Evolutionary conservation across 2,888 invertebrate species (phyloP).

Genomic region (Pandemis corylana): DNA sequence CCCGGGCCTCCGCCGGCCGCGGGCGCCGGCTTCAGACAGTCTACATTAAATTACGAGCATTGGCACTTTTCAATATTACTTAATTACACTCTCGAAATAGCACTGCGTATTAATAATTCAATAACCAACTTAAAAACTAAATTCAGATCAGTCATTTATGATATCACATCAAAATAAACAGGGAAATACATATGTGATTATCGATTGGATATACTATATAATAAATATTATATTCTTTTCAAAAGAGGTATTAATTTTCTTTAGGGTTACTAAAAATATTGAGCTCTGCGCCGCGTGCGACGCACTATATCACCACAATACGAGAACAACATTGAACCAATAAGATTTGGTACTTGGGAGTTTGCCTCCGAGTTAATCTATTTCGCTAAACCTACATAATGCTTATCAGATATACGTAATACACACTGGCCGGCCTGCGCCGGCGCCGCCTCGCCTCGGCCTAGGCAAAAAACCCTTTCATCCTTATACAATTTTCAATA

Average conservation of each 20-base stretch:
- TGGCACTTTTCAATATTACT: slow-evolving; percentile 85
- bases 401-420: slow-evolving; percentile 83
- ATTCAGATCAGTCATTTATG: slow-evolving; percentile 87
- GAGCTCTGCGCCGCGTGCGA: slow-evolving; percentile 81
- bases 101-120: slow-evolving; percentile 84
- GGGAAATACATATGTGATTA: slow-evolving; percentile 84
- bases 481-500: slow-evolving; percentile 83
- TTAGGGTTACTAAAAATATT: slow-evolving; percentile 85
- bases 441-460: slow-evolving; percentile 49
- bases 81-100: slow-evolving; percentile 84
- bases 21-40: slow-evolving; percentile 79
- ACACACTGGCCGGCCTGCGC: slow-evolving; percentile 54
- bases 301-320: slow-evolving; percentile 83
- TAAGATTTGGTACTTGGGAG: slow-evolving; percentile 83
- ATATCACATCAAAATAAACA: slow-evolving; percentile 87
- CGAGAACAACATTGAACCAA: slow-evolving; percentile 84
- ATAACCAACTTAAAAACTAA: slow-evolving; percentile 86
- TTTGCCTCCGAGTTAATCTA: slow-evolving; percentile 79
- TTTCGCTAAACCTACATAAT: slow-evolving; percentile 86
- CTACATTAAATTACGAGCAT: slow-evolving; percentile 85
- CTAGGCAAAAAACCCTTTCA: slow-evolving; percentile 75
- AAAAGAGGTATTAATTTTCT: slow-evolving; percentile 86
- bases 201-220: slow-evolving; percentile 81
- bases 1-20: slow-evolving; percentile 51
- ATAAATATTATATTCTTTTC: slow-evolving; percentile 82